A percentile compares a stretch with the other conserved stretches of the same genome.
These are phyloP conservation scores for Myotis vivesi DNA, from an alignment of 2,797 vertebrate species.

Conservation along the genomic window DNA sequence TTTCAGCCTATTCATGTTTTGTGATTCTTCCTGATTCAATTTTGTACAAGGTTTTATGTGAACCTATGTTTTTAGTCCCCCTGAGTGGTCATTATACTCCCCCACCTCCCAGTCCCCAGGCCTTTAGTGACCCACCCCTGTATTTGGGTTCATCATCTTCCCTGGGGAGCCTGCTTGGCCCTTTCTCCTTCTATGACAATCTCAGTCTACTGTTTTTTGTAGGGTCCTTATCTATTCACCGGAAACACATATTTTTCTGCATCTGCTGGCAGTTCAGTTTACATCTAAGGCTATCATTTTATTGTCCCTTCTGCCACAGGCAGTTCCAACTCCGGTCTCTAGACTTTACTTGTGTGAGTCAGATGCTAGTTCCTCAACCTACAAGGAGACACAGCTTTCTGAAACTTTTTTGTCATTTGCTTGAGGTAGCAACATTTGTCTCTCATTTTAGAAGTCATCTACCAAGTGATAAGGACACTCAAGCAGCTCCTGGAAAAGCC, in stretches of 20 bases:
- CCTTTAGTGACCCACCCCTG: not conserved
- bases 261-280: conserved; percentile 4
- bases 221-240: not conserved
- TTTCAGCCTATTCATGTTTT: too few relatives aligned
- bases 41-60: too few relatives aligned
- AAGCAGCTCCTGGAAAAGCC: not conserved
- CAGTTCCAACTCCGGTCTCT: too few relatives aligned
- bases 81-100: not conserved
- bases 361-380: too few relatives aligned
- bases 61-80: not conserved
- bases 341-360: too few relatives aligned
- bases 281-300: not conserved
- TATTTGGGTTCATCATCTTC: not conserved
- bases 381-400: not conserved
- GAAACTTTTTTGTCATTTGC: conserved; percentile 26
- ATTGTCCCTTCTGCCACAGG: too few relatives aligned
- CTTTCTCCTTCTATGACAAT: conserved; percentile 1
- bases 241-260: conserved; percentile 22
- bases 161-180: not conserved
- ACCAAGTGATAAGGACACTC: not conserved
- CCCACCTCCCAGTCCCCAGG: not conserved
- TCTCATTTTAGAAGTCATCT: not conserved
- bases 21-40: too few relatives aligned
- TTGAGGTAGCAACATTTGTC: not conserved
- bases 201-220: not conserved